Conservation (phyloP, 2,888 invertebrate genomes). For the Tortricodes alternella region DNA sequence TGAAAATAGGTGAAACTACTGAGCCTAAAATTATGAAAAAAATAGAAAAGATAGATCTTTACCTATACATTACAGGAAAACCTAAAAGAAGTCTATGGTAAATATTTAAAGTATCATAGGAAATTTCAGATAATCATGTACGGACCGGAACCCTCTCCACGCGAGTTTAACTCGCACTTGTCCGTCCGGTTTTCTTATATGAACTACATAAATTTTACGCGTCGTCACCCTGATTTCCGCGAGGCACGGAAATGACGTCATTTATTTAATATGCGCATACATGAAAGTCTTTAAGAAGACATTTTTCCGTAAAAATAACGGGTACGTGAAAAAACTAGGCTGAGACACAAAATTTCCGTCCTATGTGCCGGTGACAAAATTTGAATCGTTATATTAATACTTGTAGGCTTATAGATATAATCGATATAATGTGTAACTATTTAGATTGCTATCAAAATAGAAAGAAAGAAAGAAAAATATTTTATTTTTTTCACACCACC, state of each 20-base stretch:
- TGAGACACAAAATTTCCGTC: conserved; percentile 16
- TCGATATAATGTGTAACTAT: background rate
- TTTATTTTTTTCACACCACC: too few species aligned
- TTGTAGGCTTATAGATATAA: background rate
- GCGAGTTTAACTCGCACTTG: too few species aligned
- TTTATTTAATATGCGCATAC: conserved; percentile 59
- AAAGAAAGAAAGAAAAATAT: too few species aligned
- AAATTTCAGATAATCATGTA: too few species aligned
- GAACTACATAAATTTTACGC: conserved; percentile 51
- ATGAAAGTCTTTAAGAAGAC: conserved; percentile 49
- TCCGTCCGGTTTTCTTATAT: conserved; percentile 37
- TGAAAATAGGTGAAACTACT: too few species aligned
- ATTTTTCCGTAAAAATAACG: conserved; percentile 39
- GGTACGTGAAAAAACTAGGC: conserved; percentile 29
- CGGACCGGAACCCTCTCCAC: too few species aligned
- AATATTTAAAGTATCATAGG: too few species aligned
- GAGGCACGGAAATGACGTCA: conserved; percentile 44
- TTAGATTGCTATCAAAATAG: too few species aligned
- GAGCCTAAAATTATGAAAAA: too few species aligned
- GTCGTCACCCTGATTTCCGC: conserved; percentile 45
- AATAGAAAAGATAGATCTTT: too few species aligned
- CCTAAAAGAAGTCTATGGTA: too few species aligned
- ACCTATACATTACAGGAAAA: too few species aligned
- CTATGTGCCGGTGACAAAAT: background rate
- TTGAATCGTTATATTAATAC: background rate